Conservation (phyloP, 2,113 vertebrate genomes). For the Solea solea region DNA sequence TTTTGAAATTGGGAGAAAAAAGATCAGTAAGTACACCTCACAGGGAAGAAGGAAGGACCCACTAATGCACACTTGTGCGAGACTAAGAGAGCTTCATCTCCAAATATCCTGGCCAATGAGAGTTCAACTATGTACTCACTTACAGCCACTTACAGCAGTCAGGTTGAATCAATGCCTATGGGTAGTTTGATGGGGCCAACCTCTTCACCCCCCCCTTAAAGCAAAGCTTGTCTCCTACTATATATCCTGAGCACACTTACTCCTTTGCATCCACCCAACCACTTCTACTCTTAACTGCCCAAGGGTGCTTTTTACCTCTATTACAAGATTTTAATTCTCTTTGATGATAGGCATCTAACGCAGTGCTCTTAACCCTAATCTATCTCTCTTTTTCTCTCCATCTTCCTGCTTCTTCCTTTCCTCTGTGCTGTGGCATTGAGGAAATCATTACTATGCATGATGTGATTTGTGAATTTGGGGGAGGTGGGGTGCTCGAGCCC, state of each 20-base stretch:
- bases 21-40: not conserved
- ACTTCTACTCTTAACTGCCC: slow-evolving; percentile 43
- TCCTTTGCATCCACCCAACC: slow-evolving; percentile 19
- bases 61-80: slow-evolving; percentile 30
- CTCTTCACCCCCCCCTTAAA: slow-evolving; percentile 28
- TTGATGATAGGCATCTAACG: slow-evolving; percentile 69
- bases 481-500: not conserved
- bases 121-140: slow-evolving; percentile 59
- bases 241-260: slow-evolving; percentile 42
- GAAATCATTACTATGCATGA: slow-evolving; percentile 40
- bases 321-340: slow-evolving; percentile 70
- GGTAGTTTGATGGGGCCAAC: slow-evolving; percentile 53
- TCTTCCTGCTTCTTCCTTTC: slow-evolving; percentile 18
- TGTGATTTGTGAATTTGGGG: slow-evolving; percentile 10
- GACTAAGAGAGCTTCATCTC: slow-evolving; percentile 50
- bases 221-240: slow-evolving; percentile 31
- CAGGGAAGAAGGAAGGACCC: not conserved
- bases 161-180: slow-evolving; percentile 64
- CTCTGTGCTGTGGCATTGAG: slow-evolving; percentile 37
- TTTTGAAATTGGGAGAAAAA: not conserved
- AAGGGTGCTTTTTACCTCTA: slow-evolving; percentile 64
- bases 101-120: slow-evolving; percentile 56
- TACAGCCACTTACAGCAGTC: slow-evolving; percentile 68
- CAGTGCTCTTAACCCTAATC: slow-evolving; percentile 48
- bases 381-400: slow-evolving; percentile 11